Evolutionary conservation across 1,140 invertebrate species (phyloP).

Genomic region (Campoletis sonorensis): DNA sequence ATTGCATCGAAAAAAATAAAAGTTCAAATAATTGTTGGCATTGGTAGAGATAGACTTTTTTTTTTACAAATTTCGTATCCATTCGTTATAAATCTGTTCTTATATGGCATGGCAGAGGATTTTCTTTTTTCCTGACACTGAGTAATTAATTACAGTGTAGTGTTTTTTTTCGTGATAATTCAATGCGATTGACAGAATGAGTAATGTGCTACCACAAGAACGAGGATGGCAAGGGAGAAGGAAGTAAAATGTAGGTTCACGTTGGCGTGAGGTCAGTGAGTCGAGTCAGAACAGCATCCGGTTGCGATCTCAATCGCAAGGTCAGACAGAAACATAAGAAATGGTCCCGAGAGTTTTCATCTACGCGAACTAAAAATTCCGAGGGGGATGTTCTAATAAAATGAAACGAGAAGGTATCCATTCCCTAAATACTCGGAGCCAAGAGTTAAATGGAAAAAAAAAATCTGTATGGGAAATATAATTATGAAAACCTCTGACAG

Average conservation of each 20-base stretch:
- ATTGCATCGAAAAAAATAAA: no score
- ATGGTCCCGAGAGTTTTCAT: background rate
- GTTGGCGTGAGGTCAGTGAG: constrained; percentile 6
- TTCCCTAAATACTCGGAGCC: no score
- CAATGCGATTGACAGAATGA: background rate
- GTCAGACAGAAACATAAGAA: background rate
- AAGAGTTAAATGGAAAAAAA: background rate
- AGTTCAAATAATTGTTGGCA: no score
- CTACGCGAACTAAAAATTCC: background rate
- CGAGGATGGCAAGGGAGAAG: background rate
- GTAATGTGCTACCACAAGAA: background rate
- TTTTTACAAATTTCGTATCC: no score
- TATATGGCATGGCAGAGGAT: no score
- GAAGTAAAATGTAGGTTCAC: background rate
- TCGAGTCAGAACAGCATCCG: background rate
- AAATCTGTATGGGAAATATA: no score
- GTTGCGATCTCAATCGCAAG: background rate
- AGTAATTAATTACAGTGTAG: background rate
- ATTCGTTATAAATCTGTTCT: no score
- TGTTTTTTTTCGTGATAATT: background rate
- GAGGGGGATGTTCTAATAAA: background rate
- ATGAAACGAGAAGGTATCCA: background rate
- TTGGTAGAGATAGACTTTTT: no score
- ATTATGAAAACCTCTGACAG: no score
- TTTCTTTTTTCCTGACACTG: no score